Percentiles rank a stretch among this genome's conserved stretches.
These are phyloP conservation scores for Craseonycteris thonglongyai DNA, from an alignment of 2,113 vertebrate species.

Conservation along the genomic window DNA sequence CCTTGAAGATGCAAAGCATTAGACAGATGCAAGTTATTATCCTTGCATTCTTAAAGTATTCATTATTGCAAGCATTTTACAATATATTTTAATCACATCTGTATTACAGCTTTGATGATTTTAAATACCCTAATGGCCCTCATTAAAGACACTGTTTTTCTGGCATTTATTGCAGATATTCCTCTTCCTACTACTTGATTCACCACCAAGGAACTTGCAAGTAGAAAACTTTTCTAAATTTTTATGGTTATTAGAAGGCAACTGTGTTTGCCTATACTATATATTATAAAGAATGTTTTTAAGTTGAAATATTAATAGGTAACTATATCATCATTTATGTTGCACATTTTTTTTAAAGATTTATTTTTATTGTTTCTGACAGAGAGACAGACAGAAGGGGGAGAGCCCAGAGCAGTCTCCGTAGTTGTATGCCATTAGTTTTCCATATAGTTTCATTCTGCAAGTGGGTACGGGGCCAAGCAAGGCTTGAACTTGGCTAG, in stretches of 20 bases:
- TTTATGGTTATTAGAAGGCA: background rate
- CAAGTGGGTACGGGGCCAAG: too few relatives aligned
- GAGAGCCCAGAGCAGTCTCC: too few relatives aligned
- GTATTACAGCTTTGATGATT: background rate
- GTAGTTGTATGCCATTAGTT: too few relatives aligned
- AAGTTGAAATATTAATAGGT: background rate
- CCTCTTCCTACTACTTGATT: background rate
- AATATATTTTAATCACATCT: slow-evolving; percentile 45
- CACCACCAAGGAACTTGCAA: background rate
- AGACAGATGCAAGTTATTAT: slow-evolving; percentile 18
- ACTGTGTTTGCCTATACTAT: background rate
- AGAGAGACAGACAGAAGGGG: too few relatives aligned
- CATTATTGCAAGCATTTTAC: background rate
- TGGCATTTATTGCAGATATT: background rate
- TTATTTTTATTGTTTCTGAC: too few relatives aligned
- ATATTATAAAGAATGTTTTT: background rate
- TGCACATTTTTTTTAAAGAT: too few relatives aligned
- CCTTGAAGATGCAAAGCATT: slow-evolving; percentile 20
- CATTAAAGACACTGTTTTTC: background rate
- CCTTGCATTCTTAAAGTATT: background rate
- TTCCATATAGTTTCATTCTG: too few relatives aligned
- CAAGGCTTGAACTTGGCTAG: too few relatives aligned
- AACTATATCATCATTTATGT: background rate
- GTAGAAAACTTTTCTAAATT: background rate
- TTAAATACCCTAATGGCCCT: background rate